Evolutionary conservation across 2,113 vertebrate species (phyloP).

Genomic region (Amia ocellicauda): DNA sequence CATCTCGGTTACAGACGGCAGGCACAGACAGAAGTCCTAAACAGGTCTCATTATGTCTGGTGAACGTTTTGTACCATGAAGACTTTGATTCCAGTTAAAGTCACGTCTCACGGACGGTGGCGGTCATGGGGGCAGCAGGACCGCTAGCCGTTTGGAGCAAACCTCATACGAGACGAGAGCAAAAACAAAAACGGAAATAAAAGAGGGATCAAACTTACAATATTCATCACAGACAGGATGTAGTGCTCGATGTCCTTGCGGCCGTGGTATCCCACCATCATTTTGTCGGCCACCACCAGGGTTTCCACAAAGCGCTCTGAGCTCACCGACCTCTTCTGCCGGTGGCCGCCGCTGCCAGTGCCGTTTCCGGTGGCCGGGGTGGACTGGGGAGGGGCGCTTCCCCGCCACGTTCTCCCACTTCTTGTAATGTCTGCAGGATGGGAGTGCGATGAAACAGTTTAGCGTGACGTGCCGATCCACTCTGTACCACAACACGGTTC

Average conservation of each 20-base stretch:
- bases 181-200: too few species aligned
- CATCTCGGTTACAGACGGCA: too few species aligned
- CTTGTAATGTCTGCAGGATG: constrained; percentile 73
- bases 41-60: constrained; percentile 23
- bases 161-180: too few species aligned
- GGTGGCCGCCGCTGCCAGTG: constrained; percentile 46
- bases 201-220: constrained; percentile 97
- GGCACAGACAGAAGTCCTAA: too few species aligned
- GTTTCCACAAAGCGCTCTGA: constrained; percentile 94
- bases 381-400: constrained; percentile 50
- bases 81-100: background rate
- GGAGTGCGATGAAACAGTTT: constrained; percentile 49
- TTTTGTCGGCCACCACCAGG: constrained; percentile 94
- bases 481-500: background rate
- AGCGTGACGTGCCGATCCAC: constrained; percentile 38
- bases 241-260: constrained; percentile 98
- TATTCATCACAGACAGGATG: constrained; percentile 98
- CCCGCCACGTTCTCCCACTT: constrained; percentile 65
- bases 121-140: background rate
- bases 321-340: constrained; percentile 87
- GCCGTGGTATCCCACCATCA: constrained; percentile 98
- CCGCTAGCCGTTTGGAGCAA: too few species aligned
- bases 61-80: background rate
- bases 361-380: constrained; percentile 51
- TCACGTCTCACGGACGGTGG: background rate